Evolutionary conservation across 2,797 vertebrate genomes (phyloP), one percentile per base, ranked within the genome.

Genomic region (Rhabdomys pumilio): DNA sequence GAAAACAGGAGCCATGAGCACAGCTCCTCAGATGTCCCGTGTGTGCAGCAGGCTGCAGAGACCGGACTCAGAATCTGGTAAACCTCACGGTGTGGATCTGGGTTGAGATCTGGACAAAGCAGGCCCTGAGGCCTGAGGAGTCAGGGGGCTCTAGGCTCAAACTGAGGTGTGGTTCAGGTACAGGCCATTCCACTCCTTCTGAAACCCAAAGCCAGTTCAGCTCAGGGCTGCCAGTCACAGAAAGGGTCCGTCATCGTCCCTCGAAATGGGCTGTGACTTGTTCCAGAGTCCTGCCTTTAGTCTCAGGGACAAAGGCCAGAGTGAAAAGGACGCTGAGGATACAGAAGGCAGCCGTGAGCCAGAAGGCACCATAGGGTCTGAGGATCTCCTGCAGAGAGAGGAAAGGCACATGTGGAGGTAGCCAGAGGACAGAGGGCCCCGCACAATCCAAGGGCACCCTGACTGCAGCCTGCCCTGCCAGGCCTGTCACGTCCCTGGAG

Each of bases 231-330:
- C 59, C 6, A 0, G 24, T 82, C 55, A 59, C 10, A 34, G 88
- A 67, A 57, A 90, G 63, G 53, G 34, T 53, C 61, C 20, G 77
- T 97, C 93, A 97, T 38, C 67, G 91, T 5, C 96, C 97, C 90
- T 97, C 98, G 97, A 99, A 99, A 87, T 96, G 95, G 80, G 98
- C 98, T 96, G 99, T 99, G 41, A 99, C 99, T 98, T 99, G 99
- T 98, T 99, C 99, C 97, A 99, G 98, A 0, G 99, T 99, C 98
- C 98, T 99, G 91, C 99, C 99, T 98, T 99, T 99, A 8, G 99
- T 99, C 97, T 99, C 99, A 0, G 99, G 99, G 97, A 99, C 93
- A 61, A 98, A 99, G 97, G 98, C 72, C 34, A 99, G 59, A 12
- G 99, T 99, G 98, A 99, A 99, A 96, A 99, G 6, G 93, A 99